A percentile compares a stretch with the other conserved stretches of the same genome.
Evolutionary conservation across 2,113 vertebrate species (phyloP).

Genomic region (Engystomops pustulosus): DNA sequence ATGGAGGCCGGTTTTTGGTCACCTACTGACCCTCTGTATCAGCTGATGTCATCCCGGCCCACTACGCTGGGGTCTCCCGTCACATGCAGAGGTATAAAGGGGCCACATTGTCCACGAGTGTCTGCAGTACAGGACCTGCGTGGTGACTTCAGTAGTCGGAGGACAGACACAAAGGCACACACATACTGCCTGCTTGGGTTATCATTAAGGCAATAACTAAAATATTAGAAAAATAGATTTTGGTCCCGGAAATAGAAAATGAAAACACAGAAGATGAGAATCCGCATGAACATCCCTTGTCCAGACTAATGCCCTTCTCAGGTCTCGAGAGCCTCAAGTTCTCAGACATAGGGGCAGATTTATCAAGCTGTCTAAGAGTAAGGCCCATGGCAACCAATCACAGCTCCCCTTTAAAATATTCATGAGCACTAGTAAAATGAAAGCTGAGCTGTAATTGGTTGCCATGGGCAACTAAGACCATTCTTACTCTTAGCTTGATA

Average conservation of each 20-base stretch:
- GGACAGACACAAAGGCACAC: neutral
- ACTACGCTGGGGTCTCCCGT: neutral
- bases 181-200: neutral
- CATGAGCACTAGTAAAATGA: too few relatives aligned
- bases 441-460: too few relatives aligned
- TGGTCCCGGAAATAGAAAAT: constrained; percentile 27
- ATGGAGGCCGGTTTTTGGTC: neutral
- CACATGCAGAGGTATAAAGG: neutral
- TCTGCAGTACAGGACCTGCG: neutral
- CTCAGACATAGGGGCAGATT: too few relatives aligned
- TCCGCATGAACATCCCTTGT: neutral
- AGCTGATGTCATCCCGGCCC: neutral
- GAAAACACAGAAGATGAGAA: neutral
- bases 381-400: too few relatives aligned
- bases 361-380: too few relatives aligned
- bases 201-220: constrained; percentile 35
- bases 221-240: constrained; percentile 41
- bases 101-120: neutral
- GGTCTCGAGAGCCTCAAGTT: neutral
- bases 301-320: neutral
- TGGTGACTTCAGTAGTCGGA: too few relatives aligned
- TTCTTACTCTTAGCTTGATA: too few relatives aligned
- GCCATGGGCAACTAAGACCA: neutral
- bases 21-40: neutral
- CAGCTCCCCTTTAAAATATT: too few relatives aligned